These are phyloP conservation scores for Ellobium chinense DNA, from an alignment of 2,888 invertebrate genomes.

Conservation along the genomic window DNA sequence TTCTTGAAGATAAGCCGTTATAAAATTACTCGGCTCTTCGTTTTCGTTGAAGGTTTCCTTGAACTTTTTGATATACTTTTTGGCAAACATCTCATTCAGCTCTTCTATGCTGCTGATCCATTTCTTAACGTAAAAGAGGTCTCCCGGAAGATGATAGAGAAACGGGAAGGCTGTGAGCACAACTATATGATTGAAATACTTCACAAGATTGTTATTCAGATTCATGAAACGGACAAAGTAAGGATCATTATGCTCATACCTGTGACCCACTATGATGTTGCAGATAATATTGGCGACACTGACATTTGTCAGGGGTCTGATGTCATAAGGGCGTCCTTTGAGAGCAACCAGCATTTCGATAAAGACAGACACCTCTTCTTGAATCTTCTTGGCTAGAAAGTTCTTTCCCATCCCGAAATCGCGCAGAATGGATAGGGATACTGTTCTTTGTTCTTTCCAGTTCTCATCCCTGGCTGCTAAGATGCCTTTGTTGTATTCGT, in stretches of 20 bases:
- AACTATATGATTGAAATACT: not conserved
- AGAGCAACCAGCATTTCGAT: not conserved
- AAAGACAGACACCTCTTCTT: conserved; percentile 37
- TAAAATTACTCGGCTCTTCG: conserved; percentile 52
- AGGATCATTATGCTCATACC: conserved; percentile 35
- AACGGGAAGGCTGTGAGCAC: not conserved
- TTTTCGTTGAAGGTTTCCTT: conserved; percentile 38
- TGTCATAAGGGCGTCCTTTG: conserved; percentile 23
- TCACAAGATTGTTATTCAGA: not conserved
- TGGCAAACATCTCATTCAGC: conserved; percentile 26
- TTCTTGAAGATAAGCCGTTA: conserved; percentile 54
- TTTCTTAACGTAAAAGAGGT: conserved; percentile 47
- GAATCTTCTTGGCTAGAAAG: conserved; percentile 36
- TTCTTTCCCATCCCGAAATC: conserved; percentile 43
- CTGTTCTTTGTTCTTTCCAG: conserved; percentile 43
- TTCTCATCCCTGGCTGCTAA: conserved; percentile 4
- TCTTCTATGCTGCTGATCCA: conserved; percentile 13
- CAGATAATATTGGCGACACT: conserved; percentile 42
- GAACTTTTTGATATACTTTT: conserved; percentile 46
- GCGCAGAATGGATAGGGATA: conserved; percentile 34
- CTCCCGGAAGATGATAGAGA: conserved; percentile 54
- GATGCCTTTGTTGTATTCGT: conserved; percentile 29
- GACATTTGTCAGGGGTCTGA: not conserved
- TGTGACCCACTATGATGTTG: conserved; percentile 34
- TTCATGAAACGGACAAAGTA: not conserved